Base-by-base conservation (phyloP, 2,113 vertebrate genomes). In the Leucosticte australis region DNA sequence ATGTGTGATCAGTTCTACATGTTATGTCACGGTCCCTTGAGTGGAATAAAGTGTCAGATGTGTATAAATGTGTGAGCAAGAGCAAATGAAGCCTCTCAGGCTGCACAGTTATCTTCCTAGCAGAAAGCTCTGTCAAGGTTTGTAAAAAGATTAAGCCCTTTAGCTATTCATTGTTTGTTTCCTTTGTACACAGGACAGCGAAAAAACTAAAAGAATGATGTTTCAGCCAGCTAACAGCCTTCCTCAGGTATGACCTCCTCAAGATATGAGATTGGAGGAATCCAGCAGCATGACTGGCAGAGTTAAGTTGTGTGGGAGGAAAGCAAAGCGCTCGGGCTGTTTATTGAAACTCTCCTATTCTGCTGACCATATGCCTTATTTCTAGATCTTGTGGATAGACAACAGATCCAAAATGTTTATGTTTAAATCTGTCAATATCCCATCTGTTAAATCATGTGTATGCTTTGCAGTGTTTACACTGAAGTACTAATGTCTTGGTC, bases 191-290 rank as follows among this genome's bases (percentile, higher is more conserved):
- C 90, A 98, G 98, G 97, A 97, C 95, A 97, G 91, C 6, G 97
- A 98, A 90, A 98, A 95, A 97, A 91, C 82, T 75, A 97, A 98
- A 90, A 97, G 94, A 95, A 90, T 89, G 77, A 92, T 97, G 10
- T 98, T 98, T 93, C 97, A 98, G 75, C 69, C 97, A 95, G 63
- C 97, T 88, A 97, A 96, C 96, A 97, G 96, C 81, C 85, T 98
- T 97, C 97, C 97, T 84, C 97, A 98, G 90, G 97, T 98, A 84
- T 98, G 97, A 98, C 94, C 76, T 94, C 76, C 86, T 74, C 84
- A 33, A 78, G 75, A 77, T 37, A 49, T 0, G 42, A 75, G 81
- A 94, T 74, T 86, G 95, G 89, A 92, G 92, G 86, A 89, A 94
- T 52, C 76, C 89, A 89, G 76, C 69, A 96, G 80, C 94, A 47